Conservation (phyloP, 1,140 invertebrate genomes). For the Proctacanthus coquilletti region DNA sequence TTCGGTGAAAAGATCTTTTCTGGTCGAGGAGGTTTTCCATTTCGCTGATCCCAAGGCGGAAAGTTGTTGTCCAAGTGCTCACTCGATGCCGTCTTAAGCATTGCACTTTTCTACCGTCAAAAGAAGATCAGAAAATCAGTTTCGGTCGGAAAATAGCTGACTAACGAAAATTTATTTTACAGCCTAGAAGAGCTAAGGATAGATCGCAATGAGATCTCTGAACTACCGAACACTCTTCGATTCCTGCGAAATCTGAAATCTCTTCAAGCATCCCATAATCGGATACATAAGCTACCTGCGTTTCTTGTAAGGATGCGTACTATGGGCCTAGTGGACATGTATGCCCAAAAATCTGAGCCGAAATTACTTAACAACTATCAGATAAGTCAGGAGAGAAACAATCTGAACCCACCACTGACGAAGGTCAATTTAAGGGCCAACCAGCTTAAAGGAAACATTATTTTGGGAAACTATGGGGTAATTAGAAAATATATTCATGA, state of each 20-base stretch:
- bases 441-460: conserved; percentile 62
- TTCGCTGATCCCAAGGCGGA: too few relatives aligned
- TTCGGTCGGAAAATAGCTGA: too few relatives aligned
- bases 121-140: too few relatives aligned
- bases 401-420: conserved; percentile 34
- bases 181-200: conserved; percentile 53
- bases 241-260: conserved; percentile 39
- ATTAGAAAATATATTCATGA: too few relatives aligned
- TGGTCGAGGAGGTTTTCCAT: too few relatives aligned
- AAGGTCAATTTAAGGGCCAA: conserved; percentile 59
- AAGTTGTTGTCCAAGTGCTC: too few relatives aligned
- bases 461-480: conserved; percentile 70
- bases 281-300: conserved; percentile 32
- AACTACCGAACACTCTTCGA: conserved; percentile 40
- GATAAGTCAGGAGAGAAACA: conserved; percentile 2
- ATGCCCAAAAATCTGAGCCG: conserved; percentile 4
- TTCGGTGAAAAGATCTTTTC: too few relatives aligned
- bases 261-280: conserved; percentile 46
- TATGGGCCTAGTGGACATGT: background rate
- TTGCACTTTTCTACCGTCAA: too few relatives aligned
- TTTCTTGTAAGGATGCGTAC: conserved; percentile 27
- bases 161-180: conserved; percentile 26
- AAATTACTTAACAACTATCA: background rate
- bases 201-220: conserved; percentile 49
- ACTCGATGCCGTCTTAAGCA: too few relatives aligned